Evolutionary conservation across 2,888 invertebrate species (phyloP).

Genomic region (Bugulina stolonifera): DNA sequence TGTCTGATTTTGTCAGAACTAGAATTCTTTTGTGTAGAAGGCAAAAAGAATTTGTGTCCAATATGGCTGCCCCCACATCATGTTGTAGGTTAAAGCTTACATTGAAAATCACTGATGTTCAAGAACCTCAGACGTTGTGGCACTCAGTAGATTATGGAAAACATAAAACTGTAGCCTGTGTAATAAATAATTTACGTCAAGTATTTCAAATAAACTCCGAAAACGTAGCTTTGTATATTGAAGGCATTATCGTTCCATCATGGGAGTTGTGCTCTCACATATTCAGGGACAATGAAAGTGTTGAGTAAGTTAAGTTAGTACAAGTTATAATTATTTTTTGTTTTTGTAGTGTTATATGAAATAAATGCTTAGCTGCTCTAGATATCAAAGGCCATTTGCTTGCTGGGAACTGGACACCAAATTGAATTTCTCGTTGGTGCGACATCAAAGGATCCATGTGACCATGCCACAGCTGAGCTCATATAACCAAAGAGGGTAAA

Average conservation of each 20-base stretch:
- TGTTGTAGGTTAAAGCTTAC: constrained; percentile 1
- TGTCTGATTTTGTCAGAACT: too few relatives aligned
- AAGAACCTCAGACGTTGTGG: background rate
- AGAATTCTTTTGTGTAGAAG: too few relatives aligned
- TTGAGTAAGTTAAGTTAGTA: background rate
- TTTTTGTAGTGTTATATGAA: background rate
- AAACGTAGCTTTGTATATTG: background rate
- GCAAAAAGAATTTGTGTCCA: too few relatives aligned
- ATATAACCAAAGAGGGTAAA: too few relatives aligned
- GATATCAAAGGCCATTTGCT: too few relatives aligned
- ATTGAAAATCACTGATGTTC: background rate
- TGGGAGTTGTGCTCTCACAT: background rate
- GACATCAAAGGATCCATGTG: too few relatives aligned
- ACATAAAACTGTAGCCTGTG: background rate
- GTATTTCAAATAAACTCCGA: background rate
- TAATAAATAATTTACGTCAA: background rate
- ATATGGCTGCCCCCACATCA: constrained; percentile 17
- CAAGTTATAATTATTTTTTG: background rate
- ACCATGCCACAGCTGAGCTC: too few relatives aligned
- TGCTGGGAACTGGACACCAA: too few relatives aligned
- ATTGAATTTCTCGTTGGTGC: too few relatives aligned
- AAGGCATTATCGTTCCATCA: background rate
- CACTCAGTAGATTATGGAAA: constrained; percentile 5
- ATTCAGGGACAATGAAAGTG: constrained; percentile 18
- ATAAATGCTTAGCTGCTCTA: too few relatives aligned